These are phyloP conservation scores for Andinoacara biseriatus DNA, from an alignment of 2,113 vertebrate species.

Conservation along the genomic window DNA sequence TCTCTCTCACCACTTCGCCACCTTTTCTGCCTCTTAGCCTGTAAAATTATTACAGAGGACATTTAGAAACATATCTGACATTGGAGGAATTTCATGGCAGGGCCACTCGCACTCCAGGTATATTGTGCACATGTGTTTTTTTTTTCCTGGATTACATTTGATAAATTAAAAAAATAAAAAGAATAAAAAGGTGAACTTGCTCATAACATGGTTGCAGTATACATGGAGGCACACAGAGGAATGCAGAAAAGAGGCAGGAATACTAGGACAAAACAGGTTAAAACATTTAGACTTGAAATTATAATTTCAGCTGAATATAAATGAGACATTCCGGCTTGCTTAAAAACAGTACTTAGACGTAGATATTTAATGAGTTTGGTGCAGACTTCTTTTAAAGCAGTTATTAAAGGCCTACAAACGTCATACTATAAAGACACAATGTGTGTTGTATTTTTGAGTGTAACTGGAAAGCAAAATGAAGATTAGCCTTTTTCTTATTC, in stretches of 20 bases:
- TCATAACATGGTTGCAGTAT: background rate
- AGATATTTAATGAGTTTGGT: background rate
- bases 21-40: slow-evolving; percentile 5
- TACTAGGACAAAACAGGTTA: background rate
- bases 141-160: background rate
- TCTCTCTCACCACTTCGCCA: background rate
- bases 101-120: background rate
- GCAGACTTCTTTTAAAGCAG: background rate
- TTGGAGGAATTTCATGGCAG: background rate
- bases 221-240: background rate
- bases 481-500: background rate
- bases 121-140: background rate
- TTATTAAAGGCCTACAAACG: background rate
- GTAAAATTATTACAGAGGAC: background rate
- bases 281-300: background rate
- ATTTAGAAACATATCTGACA: slow-evolving; percentile 2
- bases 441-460: background rate
- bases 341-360: background rate
- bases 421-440: background rate
- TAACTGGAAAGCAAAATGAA: background rate
- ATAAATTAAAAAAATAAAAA: background rate
- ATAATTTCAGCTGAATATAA: background rate
- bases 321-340: background rate
- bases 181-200: background rate
- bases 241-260: background rate